Conservation (phyloP, 2,797 vertebrate species). For the Cyprinella venusta region DNA sequence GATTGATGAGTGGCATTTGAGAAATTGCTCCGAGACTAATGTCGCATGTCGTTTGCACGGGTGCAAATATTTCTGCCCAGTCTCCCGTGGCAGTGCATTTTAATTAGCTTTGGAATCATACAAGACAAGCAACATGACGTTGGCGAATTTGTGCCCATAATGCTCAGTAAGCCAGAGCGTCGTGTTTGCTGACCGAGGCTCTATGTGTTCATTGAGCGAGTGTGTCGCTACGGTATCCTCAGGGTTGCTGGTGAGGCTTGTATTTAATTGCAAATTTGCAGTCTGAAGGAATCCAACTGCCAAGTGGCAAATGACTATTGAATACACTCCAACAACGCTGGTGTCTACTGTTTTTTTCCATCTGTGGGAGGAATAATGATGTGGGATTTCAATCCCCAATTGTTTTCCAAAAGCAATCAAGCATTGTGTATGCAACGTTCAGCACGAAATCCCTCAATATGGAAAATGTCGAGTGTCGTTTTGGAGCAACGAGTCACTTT, state of each 20-base stretch:
- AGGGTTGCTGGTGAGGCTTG: slow-evolving; percentile 30
- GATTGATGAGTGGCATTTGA: slow-evolving; percentile 33
- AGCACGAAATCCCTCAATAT: slow-evolving; percentile 44
- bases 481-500: slow-evolving; percentile 15
- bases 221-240: slow-evolving; percentile 11
- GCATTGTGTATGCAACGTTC: slow-evolving; percentile 23
- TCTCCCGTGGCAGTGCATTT: slow-evolving; percentile 12
- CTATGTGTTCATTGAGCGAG: slow-evolving; percentile 31
- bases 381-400: slow-evolving; percentile 45
- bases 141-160: neutral
- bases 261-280: slow-evolving; percentile 48
- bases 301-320: slow-evolving; percentile 49
- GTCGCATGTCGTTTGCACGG: slow-evolving; percentile 4
- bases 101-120: slow-evolving; percentile 31
- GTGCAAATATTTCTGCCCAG: slow-evolving; percentile 31
- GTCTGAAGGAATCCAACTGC: slow-evolving; percentile 38
- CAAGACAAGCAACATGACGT: slow-evolving; percentile 26
- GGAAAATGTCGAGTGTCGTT: slow-evolving; percentile 36
- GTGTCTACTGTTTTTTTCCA: slow-evolving; percentile 41
- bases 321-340: slow-evolving; percentile 39
- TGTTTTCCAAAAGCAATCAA: slow-evolving; percentile 51
- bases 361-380: slow-evolving; percentile 45
- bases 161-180: slow-evolving; percentile 2
- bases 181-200: slow-evolving; percentile 39
- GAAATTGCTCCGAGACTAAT: slow-evolving; percentile 22